A percentile compares a stretch with the other conserved stretches of the same genome.
These are phyloP conservation scores for Coptotermes formosanus DNA, from an alignment of 1,140 invertebrate species.

Conservation along the genomic window DNA sequence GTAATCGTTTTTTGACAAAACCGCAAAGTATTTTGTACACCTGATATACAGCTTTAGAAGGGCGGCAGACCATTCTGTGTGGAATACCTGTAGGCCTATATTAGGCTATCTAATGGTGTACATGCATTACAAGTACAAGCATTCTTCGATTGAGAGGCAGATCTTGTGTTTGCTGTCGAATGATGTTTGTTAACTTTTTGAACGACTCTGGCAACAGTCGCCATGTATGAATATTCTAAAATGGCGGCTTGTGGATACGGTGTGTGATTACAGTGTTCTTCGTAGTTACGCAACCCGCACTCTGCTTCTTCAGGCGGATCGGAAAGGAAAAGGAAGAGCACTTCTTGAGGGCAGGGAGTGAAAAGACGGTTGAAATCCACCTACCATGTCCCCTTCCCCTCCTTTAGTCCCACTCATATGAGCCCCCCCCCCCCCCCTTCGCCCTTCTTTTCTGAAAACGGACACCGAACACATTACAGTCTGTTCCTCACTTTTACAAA, in stretches of 20 bases:
- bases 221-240: too few species aligned
- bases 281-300: neutral
- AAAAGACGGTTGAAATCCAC: constrained; percentile 8
- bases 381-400: neutral
- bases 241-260: neutral
- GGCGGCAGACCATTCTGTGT: too few species aligned
- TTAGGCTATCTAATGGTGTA: too few species aligned
- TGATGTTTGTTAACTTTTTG: too few species aligned
- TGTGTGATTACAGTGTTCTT: neutral
- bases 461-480: neutral
- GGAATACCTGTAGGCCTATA: too few species aligned
- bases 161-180: too few species aligned
- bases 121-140: too few species aligned
- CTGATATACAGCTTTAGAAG: too few species aligned
- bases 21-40: too few species aligned
- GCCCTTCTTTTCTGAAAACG: neutral
- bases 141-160: too few species aligned
- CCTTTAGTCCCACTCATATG: neutral
- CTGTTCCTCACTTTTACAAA: neutral
- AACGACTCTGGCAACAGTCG: too few species aligned
- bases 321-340: neutral
- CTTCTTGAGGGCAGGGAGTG: neutral
- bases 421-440: neutral
- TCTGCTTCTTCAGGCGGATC: neutral
- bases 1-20: too few species aligned